A percentile compares a stretch with the other conserved stretches of the same genome.
phyloP scores from a whole-genome alignment of 2,888 invertebrate species.

The Amblyjoppa proteus region DNA sequence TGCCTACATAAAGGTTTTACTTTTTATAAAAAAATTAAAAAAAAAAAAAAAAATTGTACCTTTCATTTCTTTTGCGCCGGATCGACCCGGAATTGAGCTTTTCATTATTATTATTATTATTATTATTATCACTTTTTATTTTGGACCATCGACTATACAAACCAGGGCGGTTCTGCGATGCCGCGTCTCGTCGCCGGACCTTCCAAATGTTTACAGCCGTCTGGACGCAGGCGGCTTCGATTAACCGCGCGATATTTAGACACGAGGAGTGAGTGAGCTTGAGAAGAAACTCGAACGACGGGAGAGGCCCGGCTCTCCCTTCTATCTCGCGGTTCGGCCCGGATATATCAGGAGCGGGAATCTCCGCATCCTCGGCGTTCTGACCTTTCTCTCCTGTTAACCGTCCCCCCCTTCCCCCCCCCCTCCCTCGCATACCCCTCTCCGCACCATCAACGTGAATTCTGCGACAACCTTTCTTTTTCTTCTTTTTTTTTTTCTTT shows the following conservation, averaged over 20 bases:
- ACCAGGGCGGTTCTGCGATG: background rate
- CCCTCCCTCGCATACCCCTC: constrained; percentile 8
- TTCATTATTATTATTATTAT: background rate
- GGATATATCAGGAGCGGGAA: constrained; percentile 65
- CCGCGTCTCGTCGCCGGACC: constrained; percentile 25
- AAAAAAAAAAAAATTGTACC: too few relatives aligned
- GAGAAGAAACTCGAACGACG: constrained; percentile 22
- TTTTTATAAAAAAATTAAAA: too few relatives aligned
- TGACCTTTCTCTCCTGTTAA: constrained; percentile 35
- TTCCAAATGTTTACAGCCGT: constrained; percentile 58
- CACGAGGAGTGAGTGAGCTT: constrained; percentile 43
- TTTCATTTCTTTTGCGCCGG: background rate
- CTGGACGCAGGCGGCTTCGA: constrained; percentile 50
- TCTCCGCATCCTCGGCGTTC: constrained; percentile 44
- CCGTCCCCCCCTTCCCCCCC: background rate
- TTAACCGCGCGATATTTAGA: constrained; percentile 67
- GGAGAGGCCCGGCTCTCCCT: constrained; percentile 5
- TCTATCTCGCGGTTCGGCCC: constrained; percentile 8
- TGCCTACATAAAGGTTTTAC: too few relatives aligned
- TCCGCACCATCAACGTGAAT: constrained; percentile 25
- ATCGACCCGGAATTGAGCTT: background rate
- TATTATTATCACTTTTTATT: too few relatives aligned
- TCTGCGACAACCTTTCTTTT: background rate
- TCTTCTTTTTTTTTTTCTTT: constrained; percentile 7
- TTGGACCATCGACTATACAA: background rate